phyloP scores from a whole-genome alignment of 2,797 vertebrate species.

The Sylvia borin region DNA sequence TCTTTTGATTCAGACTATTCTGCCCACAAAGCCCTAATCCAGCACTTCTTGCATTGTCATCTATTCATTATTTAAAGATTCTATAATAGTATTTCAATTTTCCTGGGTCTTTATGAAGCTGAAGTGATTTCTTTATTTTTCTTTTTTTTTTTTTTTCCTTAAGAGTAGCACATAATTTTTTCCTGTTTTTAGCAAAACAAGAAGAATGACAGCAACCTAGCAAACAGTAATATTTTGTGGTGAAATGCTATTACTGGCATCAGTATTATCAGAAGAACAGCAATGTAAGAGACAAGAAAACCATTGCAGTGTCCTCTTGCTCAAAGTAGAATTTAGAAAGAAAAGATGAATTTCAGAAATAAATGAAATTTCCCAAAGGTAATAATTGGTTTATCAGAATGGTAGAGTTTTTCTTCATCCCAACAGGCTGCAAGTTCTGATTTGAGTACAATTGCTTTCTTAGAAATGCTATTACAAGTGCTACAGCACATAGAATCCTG shows the following conservation, averaged over 20 bases:
- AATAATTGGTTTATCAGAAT: neutral
- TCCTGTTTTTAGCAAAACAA: neutral
- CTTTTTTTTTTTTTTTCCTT: neutral
- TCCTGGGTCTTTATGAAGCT: neutral
- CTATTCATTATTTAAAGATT: neutral
- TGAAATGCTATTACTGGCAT: constrained; percentile 14
- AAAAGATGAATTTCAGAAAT: neutral
- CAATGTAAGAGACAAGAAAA: neutral
- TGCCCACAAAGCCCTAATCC: neutral
- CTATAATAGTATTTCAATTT: neutral
- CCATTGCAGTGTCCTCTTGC: neutral
- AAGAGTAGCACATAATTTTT: neutral
- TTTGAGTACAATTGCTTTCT: neutral
- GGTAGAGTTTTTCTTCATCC: neutral
- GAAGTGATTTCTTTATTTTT: neutral
- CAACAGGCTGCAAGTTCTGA: neutral
- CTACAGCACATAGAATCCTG: neutral
- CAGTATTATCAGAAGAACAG: neutral
- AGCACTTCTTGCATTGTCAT: neutral
- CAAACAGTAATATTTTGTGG: constrained; percentile 12
- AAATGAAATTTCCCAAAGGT: neutral
- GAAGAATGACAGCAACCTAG: neutral
- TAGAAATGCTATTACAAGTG: neutral
- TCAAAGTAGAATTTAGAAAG: neutral
- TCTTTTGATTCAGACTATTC: neutral